Evolutionary conservation across 2,113 vertebrate genomes (phyloP), one percentile per base, ranked within the genome.

Genomic region (Smithornis capensis): DNA sequence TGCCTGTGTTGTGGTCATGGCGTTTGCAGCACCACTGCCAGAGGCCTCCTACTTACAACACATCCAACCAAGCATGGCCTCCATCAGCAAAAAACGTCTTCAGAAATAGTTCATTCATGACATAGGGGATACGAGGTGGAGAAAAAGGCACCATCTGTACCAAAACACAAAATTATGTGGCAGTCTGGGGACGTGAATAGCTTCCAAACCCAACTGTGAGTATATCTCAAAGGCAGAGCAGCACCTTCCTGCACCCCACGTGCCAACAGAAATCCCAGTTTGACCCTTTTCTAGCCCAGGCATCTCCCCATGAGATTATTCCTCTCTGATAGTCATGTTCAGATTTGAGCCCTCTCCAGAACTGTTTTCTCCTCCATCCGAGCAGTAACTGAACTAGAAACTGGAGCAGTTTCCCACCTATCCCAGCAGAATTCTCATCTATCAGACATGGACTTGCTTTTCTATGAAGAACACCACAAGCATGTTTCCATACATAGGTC

Each of bases 141-240:
- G 83, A 76, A 96, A 98, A 99, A 12, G 97, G 98, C 86, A 99
- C 96, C 80, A 99, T 80, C 99, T 99, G 96, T 47, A 88, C 56
- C 71, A 77, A 94, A 92, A 68, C 60, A 92, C 38, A 76, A 80
- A 45, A 52, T 49, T 44, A 80, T 8, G 25, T 50, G 45, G 28
- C 5, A 21, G 63, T n/a, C 35, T 75, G 29, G 44, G 52, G 27
- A 4, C 4, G 17, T 35, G 28, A 74, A n/a, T 47, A 2, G 40
- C 37, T 87, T 60, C 19, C 60, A 49, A 65, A 31, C 29, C 16
- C 3, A 13, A 23, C 12, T 37, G 19, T n/a, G 45, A 49, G 14
- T 83, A 19, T 53, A 40, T 7, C 49, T 85, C 60, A 40, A n/a
- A 81, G 50, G 55, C 70, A 49, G 24, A 90, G 57, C 31, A 74